A percentile compares a stretch with the other conserved stretches of the same genome.
Conservation (phyloP, 2,797 vertebrate genomes). For the Rhinella marina region DNA sequence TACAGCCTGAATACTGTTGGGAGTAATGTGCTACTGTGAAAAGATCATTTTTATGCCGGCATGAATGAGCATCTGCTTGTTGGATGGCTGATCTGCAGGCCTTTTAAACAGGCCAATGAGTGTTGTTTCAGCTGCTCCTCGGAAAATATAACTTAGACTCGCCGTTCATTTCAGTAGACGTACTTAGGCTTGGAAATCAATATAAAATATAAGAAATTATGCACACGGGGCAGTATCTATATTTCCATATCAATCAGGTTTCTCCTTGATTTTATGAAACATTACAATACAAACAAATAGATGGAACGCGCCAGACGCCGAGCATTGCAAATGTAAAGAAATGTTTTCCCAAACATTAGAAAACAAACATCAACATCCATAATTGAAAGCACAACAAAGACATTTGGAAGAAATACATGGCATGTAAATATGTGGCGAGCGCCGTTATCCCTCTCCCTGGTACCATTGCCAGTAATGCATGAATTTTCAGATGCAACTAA, state of each 20-base stretch:
- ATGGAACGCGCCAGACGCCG: not conserved
- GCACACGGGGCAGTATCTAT: not conserved
- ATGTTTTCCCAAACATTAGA: not conserved
- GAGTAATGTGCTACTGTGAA: too few relatives aligned
- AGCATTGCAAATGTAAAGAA: not conserved
- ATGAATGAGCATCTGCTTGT: too few relatives aligned
- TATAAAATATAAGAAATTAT: not conserved
- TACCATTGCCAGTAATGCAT: not conserved
- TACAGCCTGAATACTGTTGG: too few relatives aligned
- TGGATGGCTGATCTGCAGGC: too few relatives aligned
- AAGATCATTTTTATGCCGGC: too few relatives aligned
- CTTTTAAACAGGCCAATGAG: too few relatives aligned
- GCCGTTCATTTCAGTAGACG: not conserved
- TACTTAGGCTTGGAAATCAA: not conserved
- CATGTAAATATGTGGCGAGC: not conserved
- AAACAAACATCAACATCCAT: conserved; percentile 13
- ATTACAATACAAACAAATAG: not conserved
- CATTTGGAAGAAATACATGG: conserved; percentile 2
- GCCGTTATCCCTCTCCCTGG: conserved; percentile 26
- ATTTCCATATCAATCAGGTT: not conserved
- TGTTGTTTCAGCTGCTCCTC: too few relatives aligned
- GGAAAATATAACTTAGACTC: too few relatives aligned
- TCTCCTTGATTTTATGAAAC: not conserved
- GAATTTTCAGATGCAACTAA: conserved; percentile 1
- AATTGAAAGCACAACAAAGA: not conserved